A percentile compares a stretch with the other conserved stretches of the same genome.
phyloP scores from a whole-genome alignment of 2,797 vertebrate species.

The Distichodus sexfasciatus region DNA sequence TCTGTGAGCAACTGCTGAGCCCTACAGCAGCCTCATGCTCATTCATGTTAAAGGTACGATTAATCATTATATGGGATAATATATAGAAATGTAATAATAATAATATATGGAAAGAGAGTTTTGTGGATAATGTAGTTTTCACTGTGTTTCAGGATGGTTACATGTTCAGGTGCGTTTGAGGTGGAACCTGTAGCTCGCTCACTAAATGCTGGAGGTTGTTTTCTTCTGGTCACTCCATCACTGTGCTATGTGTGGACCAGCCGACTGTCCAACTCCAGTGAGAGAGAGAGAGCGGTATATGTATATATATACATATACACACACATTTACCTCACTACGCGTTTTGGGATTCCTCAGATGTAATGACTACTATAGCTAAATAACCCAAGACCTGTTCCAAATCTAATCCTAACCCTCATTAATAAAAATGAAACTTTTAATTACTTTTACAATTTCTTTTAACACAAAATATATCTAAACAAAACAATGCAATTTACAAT shows the following conservation, averaged over 20 bases:
- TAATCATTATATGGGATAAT: too few species aligned
- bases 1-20: constrained; percentile 48
- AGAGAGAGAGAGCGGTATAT: constrained; percentile 75
- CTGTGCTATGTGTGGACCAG: constrained; percentile 76
- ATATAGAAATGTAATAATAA: too few species aligned
- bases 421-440: too few species aligned
- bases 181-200: constrained; percentile 68
- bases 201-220: constrained; percentile 81
- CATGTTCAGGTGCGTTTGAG: constrained; percentile 76
- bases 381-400: too few species aligned
- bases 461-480: too few species aligned
- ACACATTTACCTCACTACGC: background rate
- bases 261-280: constrained; percentile 71
- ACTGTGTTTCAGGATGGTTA: constrained; percentile 63
- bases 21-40: constrained; percentile 75
- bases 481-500: too few species aligned
- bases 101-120: too few species aligned
- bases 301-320: background rate
- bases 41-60: constrained; percentile 75
- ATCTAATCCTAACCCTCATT: too few species aligned
- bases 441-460: too few species aligned
- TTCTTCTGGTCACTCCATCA: constrained; percentile 71
- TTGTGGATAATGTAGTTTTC: constrained; percentile 20
- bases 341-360: background rate
- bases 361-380: too few species aligned